Conservation (phyloP, 1,140 invertebrate species). For the Trichonephila inaurata region DNA sequence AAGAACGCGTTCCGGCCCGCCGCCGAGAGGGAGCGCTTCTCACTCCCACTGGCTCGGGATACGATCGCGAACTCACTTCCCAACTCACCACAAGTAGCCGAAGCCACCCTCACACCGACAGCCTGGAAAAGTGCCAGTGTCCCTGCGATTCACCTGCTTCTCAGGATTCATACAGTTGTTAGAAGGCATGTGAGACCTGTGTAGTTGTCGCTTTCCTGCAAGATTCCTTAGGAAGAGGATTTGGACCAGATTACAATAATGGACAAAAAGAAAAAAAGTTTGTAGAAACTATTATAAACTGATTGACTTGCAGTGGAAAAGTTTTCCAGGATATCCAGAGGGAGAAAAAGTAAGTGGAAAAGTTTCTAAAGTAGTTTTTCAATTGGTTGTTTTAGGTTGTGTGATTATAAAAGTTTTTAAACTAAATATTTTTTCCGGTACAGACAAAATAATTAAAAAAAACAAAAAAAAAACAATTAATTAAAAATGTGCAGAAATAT, state of each 20-base stretch:
- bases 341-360: not conserved
- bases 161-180: constrained; percentile 53
- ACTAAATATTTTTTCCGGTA: too few relatives aligned
- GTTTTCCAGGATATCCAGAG: not conserved
- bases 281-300: not conserved
- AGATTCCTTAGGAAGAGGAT: not conserved
- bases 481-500: too few relatives aligned
- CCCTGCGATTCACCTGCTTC: constrained; percentile 44
- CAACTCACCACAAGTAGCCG: constrained; percentile 62
- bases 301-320: not conserved
- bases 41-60: constrained; percentile 18
- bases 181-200: constrained; percentile 29
- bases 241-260: not conserved
- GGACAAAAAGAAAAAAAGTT: not conserved
- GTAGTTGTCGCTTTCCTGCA: constrained; percentile 42
- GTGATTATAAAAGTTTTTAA: not conserved
- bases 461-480: too few relatives aligned
- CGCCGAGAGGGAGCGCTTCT: constrained; percentile 52
- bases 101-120: not conserved
- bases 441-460: too few relatives aligned
- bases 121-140: constrained; percentile 58
- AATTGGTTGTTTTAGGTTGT: not conserved
- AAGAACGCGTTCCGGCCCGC: constrained; percentile 45
- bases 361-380: not conserved
- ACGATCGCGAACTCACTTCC: constrained; percentile 54